Conservation (phyloP, 2,797 vertebrate genomes). For the Miichthys miiuy region DNA sequence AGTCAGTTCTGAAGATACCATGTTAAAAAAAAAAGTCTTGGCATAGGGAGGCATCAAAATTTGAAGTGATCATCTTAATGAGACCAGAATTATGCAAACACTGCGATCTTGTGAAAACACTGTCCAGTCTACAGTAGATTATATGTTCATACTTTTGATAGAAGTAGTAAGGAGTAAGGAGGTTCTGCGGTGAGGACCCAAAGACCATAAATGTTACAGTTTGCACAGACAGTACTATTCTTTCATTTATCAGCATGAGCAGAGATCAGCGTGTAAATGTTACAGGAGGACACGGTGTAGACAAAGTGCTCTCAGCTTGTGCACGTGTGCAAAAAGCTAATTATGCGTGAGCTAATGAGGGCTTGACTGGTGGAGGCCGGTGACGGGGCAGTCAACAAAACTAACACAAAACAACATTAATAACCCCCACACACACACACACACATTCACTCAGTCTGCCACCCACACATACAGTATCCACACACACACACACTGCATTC, state of each 20-base stretch:
- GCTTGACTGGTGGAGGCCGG: constrained; percentile 42
- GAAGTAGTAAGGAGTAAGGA: no score
- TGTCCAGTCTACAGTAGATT: no score
- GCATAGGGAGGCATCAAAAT: no score
- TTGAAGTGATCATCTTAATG: no score
- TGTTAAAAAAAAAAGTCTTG: no score
- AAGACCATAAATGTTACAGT: no score
- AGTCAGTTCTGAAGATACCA: no score
- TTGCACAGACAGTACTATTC: no score
- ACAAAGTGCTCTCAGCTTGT: not conserved
- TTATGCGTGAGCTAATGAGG: constrained; percentile 45
- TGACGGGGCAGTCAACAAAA: constrained; percentile 43
- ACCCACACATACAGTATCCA: not conserved
- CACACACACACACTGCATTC: not conserved
- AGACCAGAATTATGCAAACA: no score
- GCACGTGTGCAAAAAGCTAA: constrained; percentile 22
- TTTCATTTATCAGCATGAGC: constrained; percentile 6
- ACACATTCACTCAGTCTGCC: constrained; percentile 9
- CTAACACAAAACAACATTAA: constrained; percentile 47
- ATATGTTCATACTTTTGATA: no score
- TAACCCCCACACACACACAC: not conserved
- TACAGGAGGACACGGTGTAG: constrained; percentile 5
- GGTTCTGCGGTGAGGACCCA: no score
- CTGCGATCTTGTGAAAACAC: no score
- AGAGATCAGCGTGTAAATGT: constrained; percentile 33